Base-by-base conservation (phyloP, 2,888 invertebrate species). In the Congeria kusceri region DNA sequence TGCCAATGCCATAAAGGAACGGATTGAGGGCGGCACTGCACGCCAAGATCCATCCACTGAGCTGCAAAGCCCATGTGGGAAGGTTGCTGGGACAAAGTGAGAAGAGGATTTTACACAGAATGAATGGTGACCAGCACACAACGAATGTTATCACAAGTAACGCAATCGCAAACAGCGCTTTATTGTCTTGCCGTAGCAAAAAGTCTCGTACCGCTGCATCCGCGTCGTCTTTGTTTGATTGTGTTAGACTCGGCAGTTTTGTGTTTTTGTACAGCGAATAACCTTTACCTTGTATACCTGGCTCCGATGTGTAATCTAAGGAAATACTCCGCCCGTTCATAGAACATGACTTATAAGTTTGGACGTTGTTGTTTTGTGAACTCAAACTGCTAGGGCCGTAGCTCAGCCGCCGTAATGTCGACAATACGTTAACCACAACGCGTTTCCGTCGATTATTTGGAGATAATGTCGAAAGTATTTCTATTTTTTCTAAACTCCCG, bases 161-260 rank as follows among this genome's bases (percentile, higher is more conserved):
- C 4, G 88, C 87, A 25, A 91, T 72, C 18, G 86, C 88, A 32
- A 89, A 74, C 3, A 90, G 80, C 0, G 91, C 91, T 64, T 90
- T 91, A 56, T 88, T 89, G 81, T 90, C 90, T 53, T 91, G 91
- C n/a, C 89, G 85, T 11, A 87, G 78, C 11, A 91, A 73, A 32
- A 88, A 85, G 29, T 90, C 89, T 61, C 86, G 83, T 1, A 90
- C 90, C 44, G 89, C 80, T 27, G 90, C 89, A 28, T 90, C 90
- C 32, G 39, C 39, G 9, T 39, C 39, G 39, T 39, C 39, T 9
- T 39, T 39, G 39, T 15, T 39, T 39, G 39, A 13, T 3, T 39
- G 39, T 39, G 9, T 15, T 15, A 39, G 15, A 15, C 39, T 13
- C 1, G 39, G 39, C 11, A 39, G 15, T 39, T 39, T 39, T 3